Evolutionary conservation across 2,113 vertebrate species (phyloP), one percentile per base, ranked within the genome.

Genomic region (Sylvietta virens): DNA sequence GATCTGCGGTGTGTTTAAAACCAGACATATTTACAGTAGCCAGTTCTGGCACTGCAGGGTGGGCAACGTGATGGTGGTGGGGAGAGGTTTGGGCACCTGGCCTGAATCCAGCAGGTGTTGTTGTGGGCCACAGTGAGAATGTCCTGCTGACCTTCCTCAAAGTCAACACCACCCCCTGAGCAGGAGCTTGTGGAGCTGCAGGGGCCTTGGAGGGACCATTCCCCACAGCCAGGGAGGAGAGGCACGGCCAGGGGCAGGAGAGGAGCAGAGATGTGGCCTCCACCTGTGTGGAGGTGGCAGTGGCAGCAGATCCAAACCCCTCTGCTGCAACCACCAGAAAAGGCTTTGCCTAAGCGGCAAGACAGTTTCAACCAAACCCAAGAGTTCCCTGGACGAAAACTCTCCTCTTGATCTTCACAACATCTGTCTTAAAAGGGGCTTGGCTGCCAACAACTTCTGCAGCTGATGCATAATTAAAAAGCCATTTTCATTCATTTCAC

Each of bases 381-480:
- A 86, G 71, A 42, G 21, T n/a, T 93, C 64, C 60, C 76, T 66
- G 60, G 71, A 54, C 0, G 0, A 72, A 48, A 93, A 23, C 35
- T 60, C 67, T 61, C 0, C 0, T 77, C 35, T 57, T 62, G 42
- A 44, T 83, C 80, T 70, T 90, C 71, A 56, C 69, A 92, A 13
- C 42, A 19, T 28, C 33, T 1, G 1, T 22, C 27, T 73, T 26
- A 42, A 73, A 83, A 90, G 56, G n/a, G 79, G 12, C 54, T 86
- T 88, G 76, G 54, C 72, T 88, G 76, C 67, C 62, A 88, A 81
- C 24, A 70, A 15, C 60, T 86, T 51, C 20, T 11, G 6, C 27
- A 84, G 76, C 65, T 33, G 51, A 84, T 88, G 82, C 44, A 74
- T 88, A 88, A 96, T 96, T 93, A 86, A 94, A 96, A 96, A 94